phyloP scores from a whole-genome alignment of 2,797 vertebrate species.

The Pangasius mekongensis region DNA sequence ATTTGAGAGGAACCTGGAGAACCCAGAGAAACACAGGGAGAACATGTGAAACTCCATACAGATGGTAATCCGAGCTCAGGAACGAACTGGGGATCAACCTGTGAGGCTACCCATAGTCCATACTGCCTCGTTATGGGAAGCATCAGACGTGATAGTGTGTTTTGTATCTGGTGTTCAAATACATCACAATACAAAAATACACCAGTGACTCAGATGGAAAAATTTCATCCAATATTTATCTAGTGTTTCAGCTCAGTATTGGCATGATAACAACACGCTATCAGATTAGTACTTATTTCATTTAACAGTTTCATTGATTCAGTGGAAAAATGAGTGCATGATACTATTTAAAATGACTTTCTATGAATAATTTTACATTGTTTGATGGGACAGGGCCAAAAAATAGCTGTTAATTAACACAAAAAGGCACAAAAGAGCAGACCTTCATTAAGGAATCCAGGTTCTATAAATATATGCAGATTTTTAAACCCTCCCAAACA shows the following conservation, averaged over 20 bases:
- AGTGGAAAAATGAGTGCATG: background rate
- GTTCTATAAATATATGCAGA: background rate
- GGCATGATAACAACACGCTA: background rate
- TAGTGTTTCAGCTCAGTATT: background rate
- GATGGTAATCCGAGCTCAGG: background rate
- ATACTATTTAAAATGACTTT: background rate
- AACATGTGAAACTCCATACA: background rate
- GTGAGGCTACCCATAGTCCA: background rate
- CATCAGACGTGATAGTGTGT: background rate
- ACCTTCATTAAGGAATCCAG: background rate
- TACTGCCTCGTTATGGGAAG: background rate
- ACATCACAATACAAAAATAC: background rate
- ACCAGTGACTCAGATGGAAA: background rate
- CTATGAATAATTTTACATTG: background rate
- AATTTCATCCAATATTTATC: background rate
- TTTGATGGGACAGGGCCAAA: background rate
- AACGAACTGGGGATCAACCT: background rate
- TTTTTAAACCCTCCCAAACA: background rate
- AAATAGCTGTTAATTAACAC: background rate
- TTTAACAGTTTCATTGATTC: background rate
- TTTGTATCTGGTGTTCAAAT: background rate
- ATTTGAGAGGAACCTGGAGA: background rate
- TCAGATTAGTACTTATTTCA: background rate
- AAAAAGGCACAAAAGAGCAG: background rate
- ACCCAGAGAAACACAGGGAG: background rate